Conservation (phyloP, 2,888 invertebrate species). For the Elmis aenea region DNA sequence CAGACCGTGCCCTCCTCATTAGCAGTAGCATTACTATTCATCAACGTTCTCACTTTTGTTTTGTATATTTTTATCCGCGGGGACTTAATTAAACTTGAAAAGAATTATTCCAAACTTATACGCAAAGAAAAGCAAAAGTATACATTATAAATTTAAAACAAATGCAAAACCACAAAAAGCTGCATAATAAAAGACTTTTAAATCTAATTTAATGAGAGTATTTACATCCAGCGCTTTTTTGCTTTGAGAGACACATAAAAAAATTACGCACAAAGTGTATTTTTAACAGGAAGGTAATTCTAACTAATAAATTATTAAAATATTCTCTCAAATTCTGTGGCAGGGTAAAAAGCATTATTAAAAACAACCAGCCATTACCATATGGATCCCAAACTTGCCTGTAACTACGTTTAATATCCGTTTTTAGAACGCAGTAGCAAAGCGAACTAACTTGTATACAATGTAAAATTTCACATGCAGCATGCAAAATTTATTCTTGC, state of each 20-base stretch:
- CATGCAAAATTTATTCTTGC: too few species aligned
- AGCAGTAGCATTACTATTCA: too few species aligned
- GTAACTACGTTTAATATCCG: conserved; percentile 14
- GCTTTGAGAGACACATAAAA: conserved; percentile 18
- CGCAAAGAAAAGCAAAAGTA: conserved; percentile 12
- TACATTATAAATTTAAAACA: conserved; percentile 16
- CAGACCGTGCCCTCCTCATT: too few species aligned
- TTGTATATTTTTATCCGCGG: conserved; percentile 10
- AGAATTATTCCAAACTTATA: conserved; percentile 13
- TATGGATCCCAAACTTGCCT: conserved; percentile 8
- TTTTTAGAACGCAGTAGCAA: too few species aligned
- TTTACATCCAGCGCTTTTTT: conserved; percentile 24
- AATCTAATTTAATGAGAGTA: conserved; percentile 24
- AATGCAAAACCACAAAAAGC: conserved; percentile 15
- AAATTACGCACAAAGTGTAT: conserved; percentile 11
- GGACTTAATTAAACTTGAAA: conserved; percentile 16
- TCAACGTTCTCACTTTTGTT: conserved; percentile 4
- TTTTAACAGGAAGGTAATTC: conserved; percentile 16
- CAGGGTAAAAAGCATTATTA: conserved; percentile 8
- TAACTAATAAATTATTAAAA: conserved; percentile 18
- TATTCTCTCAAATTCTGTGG: conserved; percentile 3
- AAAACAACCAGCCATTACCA: conserved; percentile 9
- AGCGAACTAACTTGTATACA: too few species aligned
- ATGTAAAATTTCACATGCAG: too few species aligned
- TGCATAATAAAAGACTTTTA: conserved; percentile 12